Conservation (phyloP, 2,113 vertebrate species). For the Amblyornis subalaris region DNA sequence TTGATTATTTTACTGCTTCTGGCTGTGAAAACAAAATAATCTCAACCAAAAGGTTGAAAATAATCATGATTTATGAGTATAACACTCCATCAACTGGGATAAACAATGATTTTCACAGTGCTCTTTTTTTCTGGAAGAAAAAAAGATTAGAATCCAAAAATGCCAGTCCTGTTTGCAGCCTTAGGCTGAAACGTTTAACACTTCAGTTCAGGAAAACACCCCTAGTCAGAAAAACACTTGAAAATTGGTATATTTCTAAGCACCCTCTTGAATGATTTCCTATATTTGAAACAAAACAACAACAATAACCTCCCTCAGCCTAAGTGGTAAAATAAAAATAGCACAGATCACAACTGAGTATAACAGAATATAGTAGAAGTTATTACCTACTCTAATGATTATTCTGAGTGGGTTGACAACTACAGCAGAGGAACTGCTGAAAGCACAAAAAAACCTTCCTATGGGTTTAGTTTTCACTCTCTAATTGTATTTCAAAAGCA, state of each 20-base stretch:
- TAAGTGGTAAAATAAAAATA: neutral
- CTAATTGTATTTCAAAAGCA: neutral
- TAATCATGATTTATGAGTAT: constrained; percentile 50
- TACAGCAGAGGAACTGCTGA: neutral
- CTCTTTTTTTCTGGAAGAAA: neutral
- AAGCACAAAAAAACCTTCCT: neutral
- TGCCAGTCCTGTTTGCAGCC: neutral
- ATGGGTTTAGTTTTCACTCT: neutral
- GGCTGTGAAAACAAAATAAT: constrained; percentile 56
- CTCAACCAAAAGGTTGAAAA: constrained; percentile 44
- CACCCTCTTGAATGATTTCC: neutral
- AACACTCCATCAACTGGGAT: constrained; percentile 43
- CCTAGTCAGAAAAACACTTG: neutral
- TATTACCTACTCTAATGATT: neutral
- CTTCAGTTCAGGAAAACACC: neutral
- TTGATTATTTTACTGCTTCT: constrained; percentile 67
- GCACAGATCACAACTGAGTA: neutral
- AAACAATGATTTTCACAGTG: constrained; percentile 15
- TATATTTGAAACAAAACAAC: neutral
- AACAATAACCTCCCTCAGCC: neutral
- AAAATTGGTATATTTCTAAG: neutral
- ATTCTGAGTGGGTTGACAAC: neutral
- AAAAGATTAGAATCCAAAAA: neutral
- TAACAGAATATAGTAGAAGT: neutral
- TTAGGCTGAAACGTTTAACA: neutral